A percentile compares a stretch with the other conserved stretches of the same genome.
phyloP scores from a whole-genome alignment of 2,113 vertebrate species.

The Corythaeola cristata region DNA sequence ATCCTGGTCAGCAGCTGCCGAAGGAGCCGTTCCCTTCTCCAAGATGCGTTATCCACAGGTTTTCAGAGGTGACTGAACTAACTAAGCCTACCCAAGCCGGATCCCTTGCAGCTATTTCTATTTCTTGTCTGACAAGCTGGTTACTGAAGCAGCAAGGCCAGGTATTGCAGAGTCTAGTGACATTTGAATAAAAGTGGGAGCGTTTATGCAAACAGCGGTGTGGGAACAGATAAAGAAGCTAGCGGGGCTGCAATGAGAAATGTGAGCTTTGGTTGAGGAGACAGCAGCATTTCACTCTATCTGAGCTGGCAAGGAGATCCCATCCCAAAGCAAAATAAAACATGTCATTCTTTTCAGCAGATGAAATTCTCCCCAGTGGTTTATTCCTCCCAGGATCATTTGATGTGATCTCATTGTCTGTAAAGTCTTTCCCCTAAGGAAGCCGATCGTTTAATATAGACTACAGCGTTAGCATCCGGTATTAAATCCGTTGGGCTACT shows the following conservation, averaged over 20 bases:
- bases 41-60: not conserved
- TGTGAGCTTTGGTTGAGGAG: constrained; percentile 35
- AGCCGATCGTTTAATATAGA: constrained; percentile 82
- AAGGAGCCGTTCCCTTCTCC: not conserved
- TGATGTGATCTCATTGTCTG: constrained; percentile 26
- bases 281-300: constrained; percentile 24
- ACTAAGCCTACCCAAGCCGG: not conserved
- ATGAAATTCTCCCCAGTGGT: constrained; percentile 15
- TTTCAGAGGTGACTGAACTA: not conserved
- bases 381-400: constrained; percentile 24
- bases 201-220: not conserved
- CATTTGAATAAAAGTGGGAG: constrained; percentile 2
- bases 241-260: not conserved
- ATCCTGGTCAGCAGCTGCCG: not conserved
- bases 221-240: constrained; percentile 19
- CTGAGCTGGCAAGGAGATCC: constrained; percentile 19
- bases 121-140: constrained; percentile 16
- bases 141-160: constrained; percentile 2
- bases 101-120: not conserved
- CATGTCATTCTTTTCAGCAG: constrained; percentile 17
- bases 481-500: constrained; percentile 80
- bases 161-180: not conserved
- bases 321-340: constrained; percentile 51
- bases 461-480: constrained; percentile 77
- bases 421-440: constrained; percentile 44